A percentile compares a stretch with the other conserved stretches of the same genome.
Evolutionary conservation across 2,888 invertebrate genomes (phyloP).

Genomic region (Dicyrtomina minuta): DNA sequence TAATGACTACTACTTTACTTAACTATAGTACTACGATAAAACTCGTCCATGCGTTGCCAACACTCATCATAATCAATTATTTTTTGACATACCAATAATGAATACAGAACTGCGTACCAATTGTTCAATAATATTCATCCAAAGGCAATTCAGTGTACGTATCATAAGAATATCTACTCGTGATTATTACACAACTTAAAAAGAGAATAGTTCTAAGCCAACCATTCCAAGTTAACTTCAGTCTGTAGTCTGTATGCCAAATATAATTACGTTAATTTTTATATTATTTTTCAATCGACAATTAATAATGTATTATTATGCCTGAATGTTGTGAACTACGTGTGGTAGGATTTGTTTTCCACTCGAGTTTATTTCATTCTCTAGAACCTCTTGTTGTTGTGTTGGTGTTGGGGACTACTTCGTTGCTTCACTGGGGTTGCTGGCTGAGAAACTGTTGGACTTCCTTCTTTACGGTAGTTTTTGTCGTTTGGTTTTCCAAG

Average conservation of each 20-base stretch:
- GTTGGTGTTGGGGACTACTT: background rate
- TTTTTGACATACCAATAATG: conserved; percentile 6
- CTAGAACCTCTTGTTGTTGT: conserved; percentile 18
- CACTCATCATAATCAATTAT: conserved; percentile 2
- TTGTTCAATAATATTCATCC: background rate
- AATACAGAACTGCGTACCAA: conserved; percentile 1
- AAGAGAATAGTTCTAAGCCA: background rate
- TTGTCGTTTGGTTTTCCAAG: conserved; percentile 26
- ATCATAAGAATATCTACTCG: conserved; percentile 6
- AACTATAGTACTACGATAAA: no score
- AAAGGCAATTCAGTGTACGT: conserved; percentile 29
- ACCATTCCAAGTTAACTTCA: conserved; percentile 9
- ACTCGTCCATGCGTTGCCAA: background rate
- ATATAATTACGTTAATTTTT: background rate
- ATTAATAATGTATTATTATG: conserved; percentile 11
- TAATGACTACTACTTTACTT: no score
- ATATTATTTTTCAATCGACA: background rate
- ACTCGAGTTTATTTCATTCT: background rate
- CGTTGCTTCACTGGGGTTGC: conserved; percentile 26
- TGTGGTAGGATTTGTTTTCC: background rate
- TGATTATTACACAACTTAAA: conserved; percentile 7
- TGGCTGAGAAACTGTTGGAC: conserved; percentile 28
- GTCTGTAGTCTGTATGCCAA: conserved; percentile 17
- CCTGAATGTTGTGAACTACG: conserved; percentile 1
- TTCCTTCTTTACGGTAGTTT: conserved; percentile 25